Percentiles rank a stretch among this genome's conserved stretches.
Evolutionary conservation across 2,888 invertebrate species (phyloP).

Genomic region (Buathra laborator): DNA sequence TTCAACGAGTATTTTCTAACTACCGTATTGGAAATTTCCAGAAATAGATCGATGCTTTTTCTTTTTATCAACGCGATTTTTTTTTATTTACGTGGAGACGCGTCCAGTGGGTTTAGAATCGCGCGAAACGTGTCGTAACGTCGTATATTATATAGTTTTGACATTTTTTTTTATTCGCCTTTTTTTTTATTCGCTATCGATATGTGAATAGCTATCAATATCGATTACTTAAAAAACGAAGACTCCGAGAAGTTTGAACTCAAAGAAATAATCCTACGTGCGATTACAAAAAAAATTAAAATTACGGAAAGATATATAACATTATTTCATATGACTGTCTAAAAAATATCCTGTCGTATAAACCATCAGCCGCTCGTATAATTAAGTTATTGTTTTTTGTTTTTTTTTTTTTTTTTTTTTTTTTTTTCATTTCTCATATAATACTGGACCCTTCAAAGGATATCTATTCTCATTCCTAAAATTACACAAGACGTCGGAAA

Average conservation of each 20-base stretch:
- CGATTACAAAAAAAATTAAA: conserved; percentile 13
- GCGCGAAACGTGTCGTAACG: background rate
- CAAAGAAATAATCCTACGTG: background rate
- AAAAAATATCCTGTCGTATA: conserved; percentile 26
- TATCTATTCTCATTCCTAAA: conserved; percentile 44
- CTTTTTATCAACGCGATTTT: too few relatives aligned
- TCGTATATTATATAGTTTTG: conserved; percentile 18
- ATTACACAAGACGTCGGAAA: conserved; percentile 21
- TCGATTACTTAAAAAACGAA: conserved; percentile 17
- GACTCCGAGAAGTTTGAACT: background rate
- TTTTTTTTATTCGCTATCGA: conserved; percentile 28
- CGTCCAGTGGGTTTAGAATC: too few relatives aligned
- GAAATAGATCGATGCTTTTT: too few relatives aligned
- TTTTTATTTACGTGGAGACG: too few relatives aligned
- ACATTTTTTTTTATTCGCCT: conserved; percentile 30
- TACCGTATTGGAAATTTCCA: too few relatives aligned
- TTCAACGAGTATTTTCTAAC: too few relatives aligned
- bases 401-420: background rate
- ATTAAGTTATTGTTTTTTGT: conserved; percentile 12
- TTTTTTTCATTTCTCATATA: conserved; percentile 36
- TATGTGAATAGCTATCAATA: conserved; percentile 30
- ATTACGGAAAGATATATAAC: conserved; percentile 4
- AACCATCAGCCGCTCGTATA: conserved; percentile 21
- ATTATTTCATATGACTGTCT: background rate
- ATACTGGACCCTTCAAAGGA: conserved; percentile 60